A percentile compares a stretch with the other conserved stretches of the same genome.
These are phyloP conservation scores for Vannuccia rotundouncinata DNA, from an alignment of 2,888 invertebrate species.

Conservation along the genomic window DNA sequence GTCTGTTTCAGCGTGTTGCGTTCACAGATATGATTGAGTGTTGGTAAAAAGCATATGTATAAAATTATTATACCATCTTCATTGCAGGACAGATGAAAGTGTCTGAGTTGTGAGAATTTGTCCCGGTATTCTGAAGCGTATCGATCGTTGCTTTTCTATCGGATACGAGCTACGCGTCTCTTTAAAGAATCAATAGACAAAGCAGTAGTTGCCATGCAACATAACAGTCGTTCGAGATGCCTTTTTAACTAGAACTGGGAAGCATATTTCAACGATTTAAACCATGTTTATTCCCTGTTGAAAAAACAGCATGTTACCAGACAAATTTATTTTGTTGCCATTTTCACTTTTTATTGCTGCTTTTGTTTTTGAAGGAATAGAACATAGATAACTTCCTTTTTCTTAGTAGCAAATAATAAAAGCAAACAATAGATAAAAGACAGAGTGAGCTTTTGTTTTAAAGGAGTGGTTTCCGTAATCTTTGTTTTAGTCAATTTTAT, in stretches of 20 bases:
- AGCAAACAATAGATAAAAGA: too few species aligned
- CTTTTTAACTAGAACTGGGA: constrained; percentile 1
- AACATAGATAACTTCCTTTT: too few species aligned
- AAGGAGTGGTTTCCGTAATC: too few species aligned
- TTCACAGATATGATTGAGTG: too few species aligned
- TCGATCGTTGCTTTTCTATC: constrained; percentile 16
- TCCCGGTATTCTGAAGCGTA: constrained; percentile 2
- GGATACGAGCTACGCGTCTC: constrained; percentile 24
- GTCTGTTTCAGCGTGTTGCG: too few species aligned
- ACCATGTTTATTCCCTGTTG: neutral
- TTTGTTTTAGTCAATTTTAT: too few species aligned
- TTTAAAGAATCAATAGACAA: constrained; percentile 13
- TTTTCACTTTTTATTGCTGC: constrained; percentile 13
- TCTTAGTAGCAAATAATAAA: too few species aligned
- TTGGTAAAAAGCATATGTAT: neutral
- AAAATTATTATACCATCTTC: neutral
- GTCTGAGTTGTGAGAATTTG: neutral
- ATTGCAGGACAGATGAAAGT: neutral
- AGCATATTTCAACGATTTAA: constrained; percentile 16
- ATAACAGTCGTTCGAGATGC: constrained; percentile 21
- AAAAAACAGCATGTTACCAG: neutral
- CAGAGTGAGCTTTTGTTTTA: too few species aligned
- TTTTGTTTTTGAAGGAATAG: too few species aligned
- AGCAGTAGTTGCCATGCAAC: constrained; percentile 21
- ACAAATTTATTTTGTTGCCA: neutral